A percentile compares a stretch with the other conserved stretches of the same genome.
These are phyloP conservation scores for Protophormia terraenovae DNA, from an alignment of 2,888 invertebrate genomes.

Conservation along the genomic window DNA sequence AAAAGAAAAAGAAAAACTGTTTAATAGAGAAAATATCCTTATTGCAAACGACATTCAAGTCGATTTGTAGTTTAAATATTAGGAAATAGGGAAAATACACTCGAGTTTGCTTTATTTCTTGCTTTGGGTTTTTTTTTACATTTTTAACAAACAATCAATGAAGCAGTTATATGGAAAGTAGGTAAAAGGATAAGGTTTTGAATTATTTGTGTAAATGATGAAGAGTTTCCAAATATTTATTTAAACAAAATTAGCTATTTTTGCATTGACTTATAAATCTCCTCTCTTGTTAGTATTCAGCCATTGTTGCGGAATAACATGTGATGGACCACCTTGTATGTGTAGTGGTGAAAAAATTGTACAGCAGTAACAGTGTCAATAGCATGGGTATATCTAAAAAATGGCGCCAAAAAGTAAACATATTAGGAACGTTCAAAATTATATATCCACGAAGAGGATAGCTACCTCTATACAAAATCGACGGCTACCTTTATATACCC, in stretches of 20 bases:
- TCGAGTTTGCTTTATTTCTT: background rate
- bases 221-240: background rate
- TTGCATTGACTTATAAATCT: background rate
- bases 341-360: background rate
- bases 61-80: slow-evolving; percentile 20
- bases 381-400: background rate
- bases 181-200: background rate
- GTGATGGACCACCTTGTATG: background rate
- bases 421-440: background rate
- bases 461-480: too few relatives aligned
- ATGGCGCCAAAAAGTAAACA: slow-evolving; percentile 29
- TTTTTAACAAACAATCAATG: background rate
- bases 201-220: background rate
- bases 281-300: background rate
- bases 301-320: background rate
- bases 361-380: slow-evolving; percentile 5
- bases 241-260: background rate
- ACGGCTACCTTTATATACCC: too few relatives aligned
- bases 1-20: background rate
- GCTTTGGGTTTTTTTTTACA: background rate
- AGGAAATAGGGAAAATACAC: slow-evolving; percentile 4
- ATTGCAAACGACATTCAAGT: background rate
- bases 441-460: too few relatives aligned
- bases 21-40: background rate
- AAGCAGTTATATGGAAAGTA: background rate